Percentiles rank a stretch among this genome's conserved stretches.
Conservation (phyloP, 2,888 invertebrate genomes). For the Molanna angustata region DNA sequence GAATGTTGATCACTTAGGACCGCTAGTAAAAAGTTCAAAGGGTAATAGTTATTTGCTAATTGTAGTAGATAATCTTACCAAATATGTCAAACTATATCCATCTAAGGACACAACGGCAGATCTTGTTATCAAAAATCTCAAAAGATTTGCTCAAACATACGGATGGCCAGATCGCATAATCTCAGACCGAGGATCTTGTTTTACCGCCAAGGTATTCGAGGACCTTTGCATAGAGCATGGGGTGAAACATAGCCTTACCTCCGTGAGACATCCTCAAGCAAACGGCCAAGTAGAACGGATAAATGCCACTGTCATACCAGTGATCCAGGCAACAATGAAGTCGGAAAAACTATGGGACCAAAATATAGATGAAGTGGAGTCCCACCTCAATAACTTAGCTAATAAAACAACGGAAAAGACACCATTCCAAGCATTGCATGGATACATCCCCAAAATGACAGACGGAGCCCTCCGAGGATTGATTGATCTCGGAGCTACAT, state of each 20-base stretch:
- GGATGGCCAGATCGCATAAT: background rate
- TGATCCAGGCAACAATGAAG: background rate
- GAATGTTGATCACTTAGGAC: background rate
- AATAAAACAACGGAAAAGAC: background rate
- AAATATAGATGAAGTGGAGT: background rate
- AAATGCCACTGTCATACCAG: conserved; percentile 1
- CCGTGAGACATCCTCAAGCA: conserved; percentile 2
- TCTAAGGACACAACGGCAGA: background rate
- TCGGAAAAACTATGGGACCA: conserved; percentile 1
- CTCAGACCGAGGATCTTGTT: background rate
- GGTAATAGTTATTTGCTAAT: background rate
- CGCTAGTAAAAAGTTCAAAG: background rate
- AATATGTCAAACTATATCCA: background rate
- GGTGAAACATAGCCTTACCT: background rate
- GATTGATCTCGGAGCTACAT: background rate
- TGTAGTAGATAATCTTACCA: background rate
- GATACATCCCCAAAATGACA: background rate
- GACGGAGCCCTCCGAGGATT: background rate
- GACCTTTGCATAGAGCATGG: background rate
- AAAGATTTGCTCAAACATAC: background rate
- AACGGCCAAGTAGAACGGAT: conserved; percentile 3
- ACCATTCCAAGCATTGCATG: background rate
- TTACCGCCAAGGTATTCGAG: background rate
- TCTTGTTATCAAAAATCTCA: background rate
- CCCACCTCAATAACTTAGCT: background rate